phyloP scores from a whole-genome alignment of 64 coral and sea anemone species.

The Acropora yongei region DNA sequence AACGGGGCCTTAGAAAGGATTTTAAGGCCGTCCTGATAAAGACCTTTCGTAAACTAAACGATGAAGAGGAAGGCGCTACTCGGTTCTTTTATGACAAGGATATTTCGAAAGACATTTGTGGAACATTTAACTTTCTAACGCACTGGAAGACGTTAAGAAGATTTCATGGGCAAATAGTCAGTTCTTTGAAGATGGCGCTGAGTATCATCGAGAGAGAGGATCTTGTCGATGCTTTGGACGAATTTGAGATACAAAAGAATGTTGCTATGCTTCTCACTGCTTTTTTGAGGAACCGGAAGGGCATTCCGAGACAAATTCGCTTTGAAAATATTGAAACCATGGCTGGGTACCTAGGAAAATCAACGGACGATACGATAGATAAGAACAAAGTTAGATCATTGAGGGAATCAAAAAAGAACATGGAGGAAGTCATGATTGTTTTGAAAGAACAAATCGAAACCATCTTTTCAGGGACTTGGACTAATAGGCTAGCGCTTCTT shows the following conservation, averaged over 20 bases:
- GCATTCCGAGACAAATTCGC: background rate
- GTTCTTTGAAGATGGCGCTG: background rate
- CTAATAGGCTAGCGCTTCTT: background rate
- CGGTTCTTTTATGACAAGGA: too few species aligned
- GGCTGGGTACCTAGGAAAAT: background rate
- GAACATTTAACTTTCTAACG: background rate
- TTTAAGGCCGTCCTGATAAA: background rate
- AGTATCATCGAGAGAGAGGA: background rate
- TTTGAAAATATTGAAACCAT: background rate
- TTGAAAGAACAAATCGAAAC: background rate
- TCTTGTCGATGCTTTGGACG: background rate
- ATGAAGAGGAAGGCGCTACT: background rate
- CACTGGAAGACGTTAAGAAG: background rate
- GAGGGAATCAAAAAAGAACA: background rate
- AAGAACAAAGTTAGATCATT: background rate
- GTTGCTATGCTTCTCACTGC: background rate
- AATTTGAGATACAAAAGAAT: background rate
- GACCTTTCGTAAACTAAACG: background rate
- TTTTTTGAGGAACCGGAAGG: background rate
- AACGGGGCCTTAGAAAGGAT: too few species aligned
- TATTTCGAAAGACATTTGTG: too few species aligned
- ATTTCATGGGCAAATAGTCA: background rate
- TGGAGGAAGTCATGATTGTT: background rate
- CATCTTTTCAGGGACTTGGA: background rate
- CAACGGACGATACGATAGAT: background rate